phyloP scores from a whole-genome alignment of 2,113 vertebrate genomes.

The Hipposideros armiger region DNA sequence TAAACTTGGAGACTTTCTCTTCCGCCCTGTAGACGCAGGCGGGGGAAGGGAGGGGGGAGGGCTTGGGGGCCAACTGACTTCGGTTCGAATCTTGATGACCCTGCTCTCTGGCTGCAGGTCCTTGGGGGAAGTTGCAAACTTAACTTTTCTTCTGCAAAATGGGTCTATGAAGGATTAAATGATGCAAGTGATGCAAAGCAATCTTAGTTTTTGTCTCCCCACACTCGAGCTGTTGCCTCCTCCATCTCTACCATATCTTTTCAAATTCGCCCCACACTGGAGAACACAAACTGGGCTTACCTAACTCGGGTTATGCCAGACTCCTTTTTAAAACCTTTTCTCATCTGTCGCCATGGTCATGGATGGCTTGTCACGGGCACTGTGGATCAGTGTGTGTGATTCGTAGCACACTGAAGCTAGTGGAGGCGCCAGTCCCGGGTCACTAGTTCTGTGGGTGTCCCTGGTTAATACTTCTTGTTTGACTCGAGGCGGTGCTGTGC shows the following conservation, averaged over 20 bases:
- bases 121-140: not conserved
- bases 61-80: not conserved
- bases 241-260: not conserved
- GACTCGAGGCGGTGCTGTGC: not conserved
- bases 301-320: not conserved
- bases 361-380: not conserved
- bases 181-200: not conserved
- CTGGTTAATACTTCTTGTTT: no score
- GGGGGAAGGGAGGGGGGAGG: not conserved
- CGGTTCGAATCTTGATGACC: not conserved
- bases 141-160: not conserved
- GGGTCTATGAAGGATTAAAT: not conserved
- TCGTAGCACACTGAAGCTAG: not conserved
- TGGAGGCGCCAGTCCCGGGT: not conserved
- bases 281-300: not conserved
- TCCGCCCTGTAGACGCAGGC: no score
- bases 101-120: not conserved
- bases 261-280: not conserved
- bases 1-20: not conserved
- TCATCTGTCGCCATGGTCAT: fast-evolving
- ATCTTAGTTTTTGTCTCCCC: not conserved
- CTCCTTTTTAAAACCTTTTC: not conserved
- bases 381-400: not conserved
- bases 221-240: not conserved
- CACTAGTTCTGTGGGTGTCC: no score